These are phyloP conservation scores for Batillaria attramentaria DNA, from an alignment of 1,140 invertebrate genomes.

Conservation along the genomic window DNA sequence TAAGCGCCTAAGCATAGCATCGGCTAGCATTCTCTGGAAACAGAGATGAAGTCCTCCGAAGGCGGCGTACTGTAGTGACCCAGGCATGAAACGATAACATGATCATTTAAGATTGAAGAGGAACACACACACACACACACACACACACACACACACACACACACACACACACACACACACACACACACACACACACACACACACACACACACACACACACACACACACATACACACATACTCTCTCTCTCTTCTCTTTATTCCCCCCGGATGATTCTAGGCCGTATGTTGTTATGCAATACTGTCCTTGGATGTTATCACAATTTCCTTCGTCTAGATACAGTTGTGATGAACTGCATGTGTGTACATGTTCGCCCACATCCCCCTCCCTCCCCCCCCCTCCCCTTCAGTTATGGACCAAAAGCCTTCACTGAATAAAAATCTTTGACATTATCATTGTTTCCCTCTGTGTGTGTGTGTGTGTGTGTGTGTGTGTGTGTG, in stretches of 20 bases:
- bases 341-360: neutral
- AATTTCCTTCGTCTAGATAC: neutral
- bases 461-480: slow-evolving; percentile 1
- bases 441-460: neutral
- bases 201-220: neutral
- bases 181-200: neutral
- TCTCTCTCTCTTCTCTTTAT: neutral
- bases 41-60: neutral
- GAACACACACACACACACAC: neutral
- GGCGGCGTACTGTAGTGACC: neutral
- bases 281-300: neutral
- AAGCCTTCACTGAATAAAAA: too few relatives aligned
- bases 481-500: neutral
- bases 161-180: neutral
- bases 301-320: neutral
- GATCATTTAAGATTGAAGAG: neutral
- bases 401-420: too few relatives aligned
- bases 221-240: slow-evolving; percentile 14
- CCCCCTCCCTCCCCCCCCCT: neutral
- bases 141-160: slow-evolving; percentile 6
- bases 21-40: too few relatives aligned
- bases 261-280: neutral
- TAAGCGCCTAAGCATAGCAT: too few relatives aligned
- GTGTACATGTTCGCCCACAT: neutral
- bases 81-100: neutral